These are phyloP conservation scores for Catostylus mosaicus DNA, from an alignment of 30 jellyfish, hydroid and myxozoan genomes.

Conservation along the genomic window DNA sequence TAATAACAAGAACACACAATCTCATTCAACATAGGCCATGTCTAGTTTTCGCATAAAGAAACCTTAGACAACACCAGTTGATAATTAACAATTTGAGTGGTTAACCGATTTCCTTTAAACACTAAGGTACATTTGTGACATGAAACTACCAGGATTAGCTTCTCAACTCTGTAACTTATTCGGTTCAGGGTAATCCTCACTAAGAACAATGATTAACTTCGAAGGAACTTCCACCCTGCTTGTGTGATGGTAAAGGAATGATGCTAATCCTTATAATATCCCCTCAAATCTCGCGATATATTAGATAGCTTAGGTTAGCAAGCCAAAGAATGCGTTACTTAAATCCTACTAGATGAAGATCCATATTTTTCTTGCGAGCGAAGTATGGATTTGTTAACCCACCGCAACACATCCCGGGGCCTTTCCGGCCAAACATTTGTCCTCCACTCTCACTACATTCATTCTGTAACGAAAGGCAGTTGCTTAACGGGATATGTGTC, in stretches of 20 bases:
- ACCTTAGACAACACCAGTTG: too few relatives aligned
- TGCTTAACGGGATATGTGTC: too few relatives aligned
- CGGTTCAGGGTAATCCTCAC: background rate
- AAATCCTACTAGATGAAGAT: too few relatives aligned
- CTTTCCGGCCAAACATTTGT: too few relatives aligned
- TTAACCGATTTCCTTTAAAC: background rate
- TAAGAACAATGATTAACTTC: background rate
- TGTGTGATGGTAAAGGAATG: background rate
- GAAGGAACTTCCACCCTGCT: background rate
- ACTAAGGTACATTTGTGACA: background rate
- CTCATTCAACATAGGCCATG: too few relatives aligned
- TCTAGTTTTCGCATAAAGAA: too few relatives aligned
- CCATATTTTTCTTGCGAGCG: too few relatives aligned
- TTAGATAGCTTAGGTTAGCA: constrained; percentile 31
- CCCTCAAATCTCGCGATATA: constrained; percentile 37
- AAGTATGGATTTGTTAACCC: too few relatives aligned
- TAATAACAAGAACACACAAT: too few relatives aligned
- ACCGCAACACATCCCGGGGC: too few relatives aligned
- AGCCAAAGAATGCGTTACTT: constrained; percentile 50
- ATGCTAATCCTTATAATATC: constrained; percentile 18
- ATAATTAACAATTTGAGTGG: background rate
- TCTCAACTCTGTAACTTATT: background rate
- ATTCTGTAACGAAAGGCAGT: too few relatives aligned
- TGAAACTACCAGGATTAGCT: background rate
- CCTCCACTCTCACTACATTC: too few relatives aligned